A percentile compares a stretch with the other conserved stretches of the same genome.
Conservation (phyloP, 1,140 invertebrate genomes). For the Tetraneura akinire region DNA sequence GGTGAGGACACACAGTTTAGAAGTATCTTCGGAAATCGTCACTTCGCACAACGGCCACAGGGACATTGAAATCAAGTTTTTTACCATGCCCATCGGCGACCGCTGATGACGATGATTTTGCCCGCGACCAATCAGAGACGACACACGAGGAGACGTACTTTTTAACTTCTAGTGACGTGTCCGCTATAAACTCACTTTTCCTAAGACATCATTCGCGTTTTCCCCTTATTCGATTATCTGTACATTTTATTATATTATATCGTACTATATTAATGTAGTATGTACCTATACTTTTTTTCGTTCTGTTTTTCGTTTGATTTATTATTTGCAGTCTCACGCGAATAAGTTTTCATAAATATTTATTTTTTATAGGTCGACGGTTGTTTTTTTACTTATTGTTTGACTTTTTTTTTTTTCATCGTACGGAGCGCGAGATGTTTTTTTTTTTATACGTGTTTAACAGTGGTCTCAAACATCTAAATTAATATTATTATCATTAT, state of each 20-base stretch:
- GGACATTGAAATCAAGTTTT: conserved; percentile 77
- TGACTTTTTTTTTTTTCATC: not conserved
- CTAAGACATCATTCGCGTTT: not conserved
- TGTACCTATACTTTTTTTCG: too few relatives aligned
- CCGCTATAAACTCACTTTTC: not conserved
- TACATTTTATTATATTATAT: not conserved
- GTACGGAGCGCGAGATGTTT: not conserved
- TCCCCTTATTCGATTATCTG: not conserved
- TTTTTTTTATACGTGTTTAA: not conserved
- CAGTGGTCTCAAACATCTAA: conserved; percentile 44
- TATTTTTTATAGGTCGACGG: not conserved
- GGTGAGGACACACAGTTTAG: conserved; percentile 45
- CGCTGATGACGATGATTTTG: not conserved
- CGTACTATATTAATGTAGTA: not conserved
- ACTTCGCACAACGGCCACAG: conserved; percentile 75
- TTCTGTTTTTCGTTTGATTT: not conserved
- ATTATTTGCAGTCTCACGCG: not conserved
- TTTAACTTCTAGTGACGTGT: not conserved
- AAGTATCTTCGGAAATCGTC: conserved; percentile 77
- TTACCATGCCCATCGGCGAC: conserved; percentile 59
- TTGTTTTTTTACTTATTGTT: conserved; percentile 24
- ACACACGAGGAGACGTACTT: not conserved
- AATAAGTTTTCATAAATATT: not conserved
- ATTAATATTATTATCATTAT: not conserved
- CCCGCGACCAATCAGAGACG: not conserved